Base-by-base conservation (phyloP, 2,888 invertebrate species). In the Dicyrtoma fusca region DNA sequence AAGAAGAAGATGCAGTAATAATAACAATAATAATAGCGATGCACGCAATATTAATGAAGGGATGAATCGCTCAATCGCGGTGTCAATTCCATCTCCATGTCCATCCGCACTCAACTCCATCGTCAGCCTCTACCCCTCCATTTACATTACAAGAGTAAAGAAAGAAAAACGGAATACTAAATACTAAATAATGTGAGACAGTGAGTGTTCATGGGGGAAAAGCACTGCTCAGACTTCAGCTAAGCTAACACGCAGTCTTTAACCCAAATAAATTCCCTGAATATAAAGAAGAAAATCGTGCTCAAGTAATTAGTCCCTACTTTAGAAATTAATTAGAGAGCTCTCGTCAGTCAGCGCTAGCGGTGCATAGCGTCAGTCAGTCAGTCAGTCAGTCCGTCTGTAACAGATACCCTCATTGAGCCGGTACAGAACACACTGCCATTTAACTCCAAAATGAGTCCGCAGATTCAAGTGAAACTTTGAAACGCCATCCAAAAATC, bases 261-360 rank as follows among this genome's bases (percentile, higher is more conserved):
- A 57, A 57, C 57, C 57, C 57, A 57, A 57, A 57, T 57, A 26
- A n/a, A 3, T 61, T 34, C 26, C n/a, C 26, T 61, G 17, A 19
- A 55, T 14, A 55, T 34, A 13, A 65, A n/a, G 44, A 44, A n/a
- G 42, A 42, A 57, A 55, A 57, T 69, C 69, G 69, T 69, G 69
- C 59, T 21, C 23, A 42, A 23, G 69, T 69, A 69, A 69, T 69
- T 69, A 69, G 59, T 57, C 53, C 55, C 45, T 57, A 69, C 53
- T 69, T 69, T 44, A 45, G 14, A 44, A 57, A 59, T 69, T 55
- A 69, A 69, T 64, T 64, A 64, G 64, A 45, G 59, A 57, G 17
- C 53, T 57, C 44, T 55, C 47, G 42, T 69, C 55, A 21, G 53
- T 42, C 19, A 42, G n/a, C n/a, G n/a, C n/a, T n/a, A n/a, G n/a